These are phyloP conservation scores for Scrobipalpa costella DNA, from an alignment of 2,888 invertebrate species.

Conservation along the genomic window DNA sequence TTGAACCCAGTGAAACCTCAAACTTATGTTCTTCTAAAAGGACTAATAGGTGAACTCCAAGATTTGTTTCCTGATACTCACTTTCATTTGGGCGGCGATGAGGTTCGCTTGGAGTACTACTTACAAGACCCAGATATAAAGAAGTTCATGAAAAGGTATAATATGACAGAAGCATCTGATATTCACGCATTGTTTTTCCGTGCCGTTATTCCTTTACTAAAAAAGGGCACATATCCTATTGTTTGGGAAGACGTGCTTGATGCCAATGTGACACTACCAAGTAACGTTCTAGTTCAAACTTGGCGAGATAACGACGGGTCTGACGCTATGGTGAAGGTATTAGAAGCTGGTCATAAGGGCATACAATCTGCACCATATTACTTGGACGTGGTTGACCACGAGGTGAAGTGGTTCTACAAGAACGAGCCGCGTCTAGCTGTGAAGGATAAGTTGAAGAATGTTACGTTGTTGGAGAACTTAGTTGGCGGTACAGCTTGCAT, in stretches of 20 bases:
- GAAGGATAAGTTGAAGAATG: slow-evolving; percentile 43
- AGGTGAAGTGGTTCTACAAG: slow-evolving; percentile 84
- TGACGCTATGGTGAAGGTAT: slow-evolving; percentile 51
- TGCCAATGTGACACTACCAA: slow-evolving; percentile 80
- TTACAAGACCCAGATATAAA: slow-evolving; percentile 43
- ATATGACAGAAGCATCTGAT: not conserved
- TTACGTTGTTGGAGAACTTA: slow-evolving; percentile 82
- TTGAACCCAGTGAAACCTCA: slow-evolving; percentile 83
- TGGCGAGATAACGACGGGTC: slow-evolving; percentile 76
- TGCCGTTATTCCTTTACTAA: slow-evolving; percentile 38
- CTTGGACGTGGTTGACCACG: slow-evolving; percentile 85
- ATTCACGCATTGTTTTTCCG: not conserved
- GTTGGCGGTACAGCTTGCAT: slow-evolving; percentile 94
- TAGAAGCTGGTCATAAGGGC: slow-evolving; percentile 81
- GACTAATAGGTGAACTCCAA: slow-evolving; percentile 84
- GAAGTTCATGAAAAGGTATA: not conserved
- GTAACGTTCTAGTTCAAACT: slow-evolving; percentile 86
- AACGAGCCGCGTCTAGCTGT: slow-evolving; percentile 84
- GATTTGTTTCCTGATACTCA: slow-evolving; percentile 85
- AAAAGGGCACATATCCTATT: slow-evolving; percentile 29
- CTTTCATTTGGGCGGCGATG: slow-evolving; percentile 93
- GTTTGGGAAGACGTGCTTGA: slow-evolving; percentile 77
- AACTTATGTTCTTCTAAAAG: slow-evolving; percentile 82
- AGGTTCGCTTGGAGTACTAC: slow-evolving; percentile 89
- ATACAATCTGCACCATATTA: slow-evolving; percentile 93